Evolutionary conservation across 2,888 invertebrate genomes (phyloP).

Genomic region (Liodrosophila aerea): DNA sequence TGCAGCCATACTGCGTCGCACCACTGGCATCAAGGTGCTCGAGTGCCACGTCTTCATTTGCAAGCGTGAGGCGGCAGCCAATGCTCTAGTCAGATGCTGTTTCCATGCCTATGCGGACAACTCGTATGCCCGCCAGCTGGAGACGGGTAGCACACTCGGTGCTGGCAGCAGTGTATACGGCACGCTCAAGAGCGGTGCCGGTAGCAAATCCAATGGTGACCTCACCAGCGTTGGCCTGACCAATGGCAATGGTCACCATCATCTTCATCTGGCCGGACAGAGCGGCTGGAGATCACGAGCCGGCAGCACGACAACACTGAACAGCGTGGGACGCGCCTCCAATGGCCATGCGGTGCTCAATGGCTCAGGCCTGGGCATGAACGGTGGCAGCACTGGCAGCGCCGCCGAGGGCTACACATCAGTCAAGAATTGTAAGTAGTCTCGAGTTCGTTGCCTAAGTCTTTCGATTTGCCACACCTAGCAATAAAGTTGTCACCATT

Average conservation of each 20-base stretch:
- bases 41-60: constrained; percentile 99
- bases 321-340: constrained; percentile 84
- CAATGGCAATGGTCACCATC: constrained; percentile 73
- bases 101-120: constrained; percentile 99
- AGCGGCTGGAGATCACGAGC: constrained; percentile 84
- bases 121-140: constrained; percentile 93
- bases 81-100: constrained; percentile 97
- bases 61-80: constrained; percentile 97
- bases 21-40: constrained; percentile 97
- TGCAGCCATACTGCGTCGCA: constrained; percentile 97
- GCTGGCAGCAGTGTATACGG: constrained; percentile 84
- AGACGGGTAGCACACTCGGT: constrained; percentile 84
- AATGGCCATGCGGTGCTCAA: constrained; percentile 76
- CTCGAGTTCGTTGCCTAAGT: constrained; percentile 59
- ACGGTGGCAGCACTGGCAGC: constrained; percentile 79
- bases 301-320: constrained; percentile 85
- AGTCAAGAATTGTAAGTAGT: constrained; percentile 82
- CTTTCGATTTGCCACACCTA: constrained; percentile 42
- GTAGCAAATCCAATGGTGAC: constrained; percentile 82
- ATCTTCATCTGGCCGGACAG: constrained; percentile 64
- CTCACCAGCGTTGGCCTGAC: constrained; percentile 71
- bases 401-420: constrained; percentile 82
- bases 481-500: constrained; percentile 8
- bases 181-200: constrained; percentile 82
- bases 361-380: constrained; percentile 66